Evolutionary conservation across 2,888 invertebrate genomes (phyloP).

Genomic region (Ashinkailepas kermadecensis): DNA sequence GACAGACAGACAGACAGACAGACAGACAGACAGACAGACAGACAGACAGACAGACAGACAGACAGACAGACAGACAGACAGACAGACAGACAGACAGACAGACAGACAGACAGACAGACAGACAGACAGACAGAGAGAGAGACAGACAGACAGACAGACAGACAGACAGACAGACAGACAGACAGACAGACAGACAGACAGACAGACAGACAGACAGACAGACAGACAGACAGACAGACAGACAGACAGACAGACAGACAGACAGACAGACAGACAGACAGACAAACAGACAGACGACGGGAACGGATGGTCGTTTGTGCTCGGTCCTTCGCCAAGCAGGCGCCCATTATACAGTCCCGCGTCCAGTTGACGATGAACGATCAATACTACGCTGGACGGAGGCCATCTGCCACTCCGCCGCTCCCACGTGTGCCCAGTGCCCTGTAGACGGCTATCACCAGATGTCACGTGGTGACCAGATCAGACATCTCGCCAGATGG

Average conservation of each 20-base stretch:
- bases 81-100: not conserved
- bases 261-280: too few relatives aligned
- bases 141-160: conserved; percentile 6
- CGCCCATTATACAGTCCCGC: too few relatives aligned
- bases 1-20: not conserved
- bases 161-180: conserved; percentile 10
- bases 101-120: conserved; percentile 3
- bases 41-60: conserved; percentile 1
- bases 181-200: conserved; percentile 3
- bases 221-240: too few relatives aligned
- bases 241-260: too few relatives aligned
- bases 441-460: not conserved
- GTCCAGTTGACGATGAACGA: too few relatives aligned
- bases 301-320: not conserved
- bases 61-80: not conserved
- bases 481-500: too few relatives aligned
- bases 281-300: not conserved
- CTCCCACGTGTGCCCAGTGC: not conserved
- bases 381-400: too few relatives aligned
- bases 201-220: not conserved
- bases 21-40: not conserved
- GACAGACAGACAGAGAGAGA: not conserved
- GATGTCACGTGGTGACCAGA: too few relatives aligned
- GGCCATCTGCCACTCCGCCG: too few relatives aligned
- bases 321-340: too few relatives aligned